Base-by-base conservation (phyloP, 2,888 invertebrate species). In the Chloromyia formosa region DNA sequence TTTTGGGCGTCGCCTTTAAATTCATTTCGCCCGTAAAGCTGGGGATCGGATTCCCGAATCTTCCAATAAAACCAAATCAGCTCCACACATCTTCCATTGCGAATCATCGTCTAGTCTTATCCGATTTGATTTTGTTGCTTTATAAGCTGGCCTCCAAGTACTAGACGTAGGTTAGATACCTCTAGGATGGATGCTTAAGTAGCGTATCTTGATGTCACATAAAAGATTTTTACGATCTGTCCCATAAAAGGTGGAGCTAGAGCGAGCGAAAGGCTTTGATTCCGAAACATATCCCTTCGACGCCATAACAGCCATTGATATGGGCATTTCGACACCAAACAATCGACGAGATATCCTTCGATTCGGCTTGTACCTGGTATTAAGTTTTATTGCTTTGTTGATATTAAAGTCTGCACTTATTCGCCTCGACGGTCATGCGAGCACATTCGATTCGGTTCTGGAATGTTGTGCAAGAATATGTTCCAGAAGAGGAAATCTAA, bases 161-260 rank as follows among this genome's bases (percentile, higher is more conserved):
- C 45, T 12, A 12, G 45, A 66, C 66, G 22, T 66, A 45, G 18
- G 49, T 22, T 35, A 35, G 27, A 35, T 35, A 35, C 49, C 49
- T 49, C 27, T 22, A 27, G 42, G 16, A 40, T 75, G 75, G 66
- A 66, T 69, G 60, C 60, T 68, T 53, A 53, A 60, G 40, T 12
- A 75, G 22, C 62, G 73, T 73, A 73, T 68, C 73, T 16, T 56
- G 71, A 71, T 69, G 73, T 40, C 60, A 69, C 73, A 75, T 75
- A 74, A 75, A 75, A 69, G 75, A 73, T 75, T 75, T 75, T 75
- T 75, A 75, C 75, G 75, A 75, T 62, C 69, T 73, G 40, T 23
- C 61, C 71, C 58, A 71, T 73, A 69, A 75, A 73, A 69, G 75
- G 75, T 75, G 72, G 27, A 35, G 27, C 27, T 35, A 35, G 27